Conservation (phyloP, 2,113 vertebrate genomes). For the Xyrauchen texanus region DNA sequence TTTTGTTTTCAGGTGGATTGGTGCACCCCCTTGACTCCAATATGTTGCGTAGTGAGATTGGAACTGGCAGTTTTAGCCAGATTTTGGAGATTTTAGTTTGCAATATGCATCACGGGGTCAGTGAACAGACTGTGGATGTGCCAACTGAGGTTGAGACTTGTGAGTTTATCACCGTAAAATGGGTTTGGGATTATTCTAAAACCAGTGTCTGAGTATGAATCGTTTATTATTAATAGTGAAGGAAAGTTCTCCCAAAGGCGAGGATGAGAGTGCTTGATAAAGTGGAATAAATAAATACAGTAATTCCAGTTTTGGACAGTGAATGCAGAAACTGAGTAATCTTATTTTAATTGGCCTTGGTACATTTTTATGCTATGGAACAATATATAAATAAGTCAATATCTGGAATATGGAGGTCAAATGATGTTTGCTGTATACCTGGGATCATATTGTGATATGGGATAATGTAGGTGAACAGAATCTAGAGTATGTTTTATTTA, state of each 20-base stretch:
- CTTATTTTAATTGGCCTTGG: background rate
- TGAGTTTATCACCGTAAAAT: constrained; percentile 19
- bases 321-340: background rate
- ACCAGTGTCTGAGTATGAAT: constrained; percentile 18
- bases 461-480: too few species aligned
- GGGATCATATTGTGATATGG: too few species aligned
- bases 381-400: constrained; percentile 1
- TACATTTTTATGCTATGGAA: background rate
- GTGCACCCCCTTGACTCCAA: too few species aligned
- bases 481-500: too few species aligned
- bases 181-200: constrained; percentile 27
- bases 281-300: constrained; percentile 4
- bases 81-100: too few species aligned
- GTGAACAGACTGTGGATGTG: too few species aligned
- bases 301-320: background rate
- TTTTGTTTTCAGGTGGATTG: too few species aligned
- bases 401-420: background rate
- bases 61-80: too few species aligned
- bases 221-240: constrained; percentile 20
- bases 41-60: too few species aligned
- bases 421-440: background rate
- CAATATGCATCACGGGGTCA: too few species aligned
- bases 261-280: background rate
- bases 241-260: background rate
- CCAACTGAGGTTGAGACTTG: too few species aligned